Percentiles rank a stretch among this genome's conserved stretches.
phyloP scores from a whole-genome alignment of 1,140 invertebrate species.

The Hermatobates lingyangjiaoensis region DNA sequence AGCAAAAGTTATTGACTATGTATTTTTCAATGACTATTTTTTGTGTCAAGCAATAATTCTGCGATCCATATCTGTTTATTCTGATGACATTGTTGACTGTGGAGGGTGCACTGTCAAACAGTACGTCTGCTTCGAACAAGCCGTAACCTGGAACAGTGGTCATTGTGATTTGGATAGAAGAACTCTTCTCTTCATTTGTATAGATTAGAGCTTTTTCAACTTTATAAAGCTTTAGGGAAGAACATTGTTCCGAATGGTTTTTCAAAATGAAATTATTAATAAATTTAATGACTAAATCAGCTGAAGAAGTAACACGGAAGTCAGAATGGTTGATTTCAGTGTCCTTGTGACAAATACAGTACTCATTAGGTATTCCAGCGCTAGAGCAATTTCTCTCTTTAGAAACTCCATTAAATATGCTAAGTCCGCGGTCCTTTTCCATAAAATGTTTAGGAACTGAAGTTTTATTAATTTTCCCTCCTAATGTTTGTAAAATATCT shows the following conservation, averaged over 20 bases:
- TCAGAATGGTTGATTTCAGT: slow-evolving; percentile 10
- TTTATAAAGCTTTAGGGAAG: slow-evolving; percentile 8
- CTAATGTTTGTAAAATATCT: slow-evolving; percentile 9
- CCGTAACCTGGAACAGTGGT: slow-evolving; percentile 13
- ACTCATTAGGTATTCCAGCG: slow-evolving; percentile 28
- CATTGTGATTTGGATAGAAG: slow-evolving; percentile 13
- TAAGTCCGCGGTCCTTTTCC: slow-evolving; percentile 11
- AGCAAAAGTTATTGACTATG: slow-evolving; percentile 15
- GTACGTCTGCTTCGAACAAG: slow-evolving; percentile 16
- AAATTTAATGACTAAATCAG: slow-evolving; percentile 34
- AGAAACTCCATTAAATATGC: slow-evolving; percentile 20
- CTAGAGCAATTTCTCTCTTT: slow-evolving; percentile 25
- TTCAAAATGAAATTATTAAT: slow-evolving; percentile 43
- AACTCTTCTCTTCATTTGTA: not conserved
- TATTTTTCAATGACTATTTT: slow-evolving; percentile 9
- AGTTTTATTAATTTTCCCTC: not conserved
- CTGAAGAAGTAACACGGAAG: slow-evolving; percentile 26
- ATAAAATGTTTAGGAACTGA: slow-evolving; percentile 16
- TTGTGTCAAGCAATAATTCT: slow-evolving; percentile 15
- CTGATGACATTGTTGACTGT: slow-evolving; percentile 13
- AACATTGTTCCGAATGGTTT: slow-evolving; percentile 34
- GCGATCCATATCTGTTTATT: slow-evolving; percentile 17
- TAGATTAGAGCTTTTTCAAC: slow-evolving; percentile 11
- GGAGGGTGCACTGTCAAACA: not conserved
- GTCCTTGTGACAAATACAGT: slow-evolving; percentile 27